These are phyloP conservation scores for Lacerta viridis DNA, from an alignment of 2,797 vertebrate species.

Conservation along the genomic window DNA sequence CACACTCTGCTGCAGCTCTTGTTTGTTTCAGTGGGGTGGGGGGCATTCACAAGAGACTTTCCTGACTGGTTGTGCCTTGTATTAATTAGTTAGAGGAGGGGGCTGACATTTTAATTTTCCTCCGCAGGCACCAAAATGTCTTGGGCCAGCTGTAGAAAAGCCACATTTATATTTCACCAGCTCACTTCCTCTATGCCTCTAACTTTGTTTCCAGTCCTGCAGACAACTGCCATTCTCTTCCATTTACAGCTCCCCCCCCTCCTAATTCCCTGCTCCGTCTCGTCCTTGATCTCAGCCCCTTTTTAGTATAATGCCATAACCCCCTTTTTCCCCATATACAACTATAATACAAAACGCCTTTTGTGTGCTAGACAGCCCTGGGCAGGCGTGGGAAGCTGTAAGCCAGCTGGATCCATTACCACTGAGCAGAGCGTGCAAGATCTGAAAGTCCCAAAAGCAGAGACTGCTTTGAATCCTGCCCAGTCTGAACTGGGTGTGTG, in stretches of 20 bases:
- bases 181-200: constrained; percentile 15
- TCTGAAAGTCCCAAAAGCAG: constrained; percentile 25
- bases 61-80: too few species aligned
- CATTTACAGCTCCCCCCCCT: constrained; percentile 12
- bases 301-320: constrained; percentile 25
- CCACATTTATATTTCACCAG: neutral
- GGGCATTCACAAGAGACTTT: neutral
- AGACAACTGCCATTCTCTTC: constrained; percentile 22
- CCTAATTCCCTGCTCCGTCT: neutral
- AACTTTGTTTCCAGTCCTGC: neutral
- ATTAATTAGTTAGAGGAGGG: neutral
- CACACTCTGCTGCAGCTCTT: neutral
- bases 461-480: constrained; percentile 35
- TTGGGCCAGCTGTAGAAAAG: neutral
- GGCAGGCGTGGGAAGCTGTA: constrained; percentile 48
- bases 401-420: constrained; percentile 48
- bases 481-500: constrained; percentile 5
- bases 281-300: constrained; percentile 31
- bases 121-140: neutral
- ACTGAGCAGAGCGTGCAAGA: constrained; percentile 32
- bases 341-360: constrained; percentile 35
- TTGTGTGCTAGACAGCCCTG: constrained; percentile 43
- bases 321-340: constrained; percentile 20
- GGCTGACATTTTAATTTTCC: neutral
- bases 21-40: neutral